phyloP scores from a whole-genome alignment of 2,797 vertebrate genomes.

The Macrochelys suwanniensis region DNA sequence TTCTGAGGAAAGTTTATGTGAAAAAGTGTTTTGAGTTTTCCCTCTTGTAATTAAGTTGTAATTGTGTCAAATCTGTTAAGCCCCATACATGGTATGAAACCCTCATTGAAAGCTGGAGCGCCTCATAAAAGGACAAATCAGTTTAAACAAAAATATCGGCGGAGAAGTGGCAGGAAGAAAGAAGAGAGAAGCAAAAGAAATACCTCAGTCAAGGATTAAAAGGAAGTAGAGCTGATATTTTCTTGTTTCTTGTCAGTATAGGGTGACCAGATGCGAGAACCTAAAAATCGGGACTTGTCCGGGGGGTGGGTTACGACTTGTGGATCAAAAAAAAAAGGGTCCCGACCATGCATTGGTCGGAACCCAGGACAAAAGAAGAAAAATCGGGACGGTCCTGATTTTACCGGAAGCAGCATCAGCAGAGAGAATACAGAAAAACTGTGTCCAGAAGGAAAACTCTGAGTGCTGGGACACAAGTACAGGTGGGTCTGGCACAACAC shows the following conservation, averaged over 20 bases:
- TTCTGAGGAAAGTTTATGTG: neutral
- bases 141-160: neutral
- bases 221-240: neutral
- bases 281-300: too few species aligned
- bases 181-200: neutral
- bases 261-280: too few species aligned
- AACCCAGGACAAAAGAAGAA: too few species aligned
- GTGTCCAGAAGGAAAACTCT: neutral
- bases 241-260: neutral
- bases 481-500: neutral
- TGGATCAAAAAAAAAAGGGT: too few species aligned
- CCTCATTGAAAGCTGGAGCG: neutral
- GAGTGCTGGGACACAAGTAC: neutral
- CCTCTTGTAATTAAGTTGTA: neutral
- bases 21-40: neutral
- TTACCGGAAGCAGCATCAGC: too few species aligned
- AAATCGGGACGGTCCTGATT: too few species aligned
- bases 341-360: too few species aligned
- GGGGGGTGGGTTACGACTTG: too few species aligned
- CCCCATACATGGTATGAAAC: constrained; percentile 35
- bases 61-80: neutral
- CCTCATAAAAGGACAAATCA: constrained; percentile 19
- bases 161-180: constrained; percentile 20
- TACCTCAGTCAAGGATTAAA: neutral
- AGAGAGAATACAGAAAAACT: neutral